These are phyloP conservation scores for Alca torda DNA, from an alignment of 2,797 vertebrate species.

Conservation along the genomic window DNA sequence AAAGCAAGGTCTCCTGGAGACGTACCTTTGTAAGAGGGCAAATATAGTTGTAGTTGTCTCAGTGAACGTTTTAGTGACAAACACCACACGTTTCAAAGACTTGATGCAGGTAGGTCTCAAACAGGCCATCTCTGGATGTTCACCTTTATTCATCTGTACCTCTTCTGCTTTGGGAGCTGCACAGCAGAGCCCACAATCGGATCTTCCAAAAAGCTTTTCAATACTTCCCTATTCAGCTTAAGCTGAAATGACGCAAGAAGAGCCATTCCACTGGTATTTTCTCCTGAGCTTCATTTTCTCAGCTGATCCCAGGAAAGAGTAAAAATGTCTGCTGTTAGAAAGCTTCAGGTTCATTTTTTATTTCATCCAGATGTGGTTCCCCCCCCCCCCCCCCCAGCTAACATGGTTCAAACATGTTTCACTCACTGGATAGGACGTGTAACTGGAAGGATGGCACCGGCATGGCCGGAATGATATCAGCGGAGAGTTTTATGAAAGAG, in stretches of 20 bases:
- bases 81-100: background rate
- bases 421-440: background rate
- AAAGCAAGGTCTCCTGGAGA: background rate
- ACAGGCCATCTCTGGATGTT: background rate
- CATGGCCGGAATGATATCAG: background rate
- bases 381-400: rapidly evolving
- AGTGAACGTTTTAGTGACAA: background rate
- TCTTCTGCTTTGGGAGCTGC: background rate
- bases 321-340: background rate
- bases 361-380: background rate
- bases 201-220: background rate
- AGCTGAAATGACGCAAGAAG: background rate
- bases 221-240: background rate
- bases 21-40: background rate
- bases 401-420: background rate
- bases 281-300: background rate
- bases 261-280: background rate
- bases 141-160: background rate
- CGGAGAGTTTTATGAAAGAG: background rate
- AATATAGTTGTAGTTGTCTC: background rate
- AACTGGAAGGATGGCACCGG: background rate
- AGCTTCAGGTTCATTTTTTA: background rate
- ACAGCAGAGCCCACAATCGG: background rate
- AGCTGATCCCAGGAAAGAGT: background rate
- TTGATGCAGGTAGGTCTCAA: background rate